A percentile compares a stretch with the other conserved stretches of the same genome.
phyloP scores from a whole-genome alignment of 2,797 vertebrate genomes.

The Decapterus maruadsi region DNA sequence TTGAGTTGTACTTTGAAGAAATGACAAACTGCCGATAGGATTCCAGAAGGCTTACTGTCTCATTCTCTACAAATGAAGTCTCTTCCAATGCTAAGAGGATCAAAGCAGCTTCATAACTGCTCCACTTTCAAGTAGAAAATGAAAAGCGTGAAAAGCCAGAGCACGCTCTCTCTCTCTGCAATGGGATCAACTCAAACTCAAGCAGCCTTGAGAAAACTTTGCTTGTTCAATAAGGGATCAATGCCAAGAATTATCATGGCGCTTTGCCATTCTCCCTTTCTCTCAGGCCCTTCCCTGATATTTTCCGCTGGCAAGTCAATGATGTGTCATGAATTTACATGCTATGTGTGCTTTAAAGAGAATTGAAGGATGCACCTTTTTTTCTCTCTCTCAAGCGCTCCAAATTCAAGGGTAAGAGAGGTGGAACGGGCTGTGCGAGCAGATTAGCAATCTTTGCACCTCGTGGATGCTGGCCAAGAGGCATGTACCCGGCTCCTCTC shows the following conservation, averaged over 20 bases:
- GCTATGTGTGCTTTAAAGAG: slow-evolving; percentile 21
- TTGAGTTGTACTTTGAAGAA: slow-evolving; percentile 19
- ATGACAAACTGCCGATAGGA: slow-evolving; percentile 25
- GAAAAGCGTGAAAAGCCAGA: slow-evolving; percentile 57
- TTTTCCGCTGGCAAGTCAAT: slow-evolving; percentile 46
- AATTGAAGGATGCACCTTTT: slow-evolving; percentile 33
- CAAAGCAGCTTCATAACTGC: slow-evolving; percentile 54
- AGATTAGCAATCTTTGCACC: slow-evolving; percentile 55
- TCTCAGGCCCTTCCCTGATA: slow-evolving; percentile 11
- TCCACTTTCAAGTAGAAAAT: slow-evolving; percentile 59
- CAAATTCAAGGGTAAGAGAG: slow-evolving; percentile 44
- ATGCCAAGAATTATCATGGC: slow-evolving; percentile 46
- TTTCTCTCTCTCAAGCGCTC: slow-evolving; percentile 17
- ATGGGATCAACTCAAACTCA: slow-evolving; percentile 44
- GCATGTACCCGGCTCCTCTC: slow-evolving; percentile 42
- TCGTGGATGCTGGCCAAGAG: slow-evolving; percentile 60
- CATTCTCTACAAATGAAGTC: slow-evolving; percentile 49
- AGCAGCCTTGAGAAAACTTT: slow-evolving; percentile 57
- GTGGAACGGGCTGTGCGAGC: slow-evolving; percentile 18
- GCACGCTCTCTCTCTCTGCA: slow-evolving; percentile 8
- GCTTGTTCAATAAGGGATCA: slow-evolving; percentile 39
- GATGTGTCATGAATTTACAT: slow-evolving; percentile 40
- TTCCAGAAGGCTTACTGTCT: slow-evolving; percentile 46
- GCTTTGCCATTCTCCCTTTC: slow-evolving; percentile 25
- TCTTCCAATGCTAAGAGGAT: slow-evolving; percentile 59